Evolutionary conservation across 1,140 invertebrate genomes (phyloP).

Genomic region (Potamilus streckersoni): DNA sequence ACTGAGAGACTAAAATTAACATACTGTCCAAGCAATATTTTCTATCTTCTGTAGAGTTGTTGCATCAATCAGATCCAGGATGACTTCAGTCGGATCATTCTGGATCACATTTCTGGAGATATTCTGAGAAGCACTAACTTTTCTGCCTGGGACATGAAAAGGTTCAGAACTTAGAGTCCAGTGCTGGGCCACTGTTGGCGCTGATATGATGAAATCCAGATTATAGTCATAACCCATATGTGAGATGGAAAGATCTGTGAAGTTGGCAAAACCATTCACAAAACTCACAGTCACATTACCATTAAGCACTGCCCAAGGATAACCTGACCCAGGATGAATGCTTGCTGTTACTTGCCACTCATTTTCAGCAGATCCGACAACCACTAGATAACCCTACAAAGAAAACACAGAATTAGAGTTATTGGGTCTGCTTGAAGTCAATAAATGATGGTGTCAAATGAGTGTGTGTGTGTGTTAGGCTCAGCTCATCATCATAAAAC

Average conservation of each 20-base stretch:
- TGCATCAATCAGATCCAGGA: slow-evolving; percentile 37
- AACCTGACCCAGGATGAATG: slow-evolving; percentile 16
- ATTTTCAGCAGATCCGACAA: slow-evolving; percentile 15
- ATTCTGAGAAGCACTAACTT: slow-evolving; percentile 13
- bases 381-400: no score
- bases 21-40: slow-evolving; percentile 30
- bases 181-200: slow-evolving; percentile 40
- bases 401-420: no score
- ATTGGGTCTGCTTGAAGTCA: no score
- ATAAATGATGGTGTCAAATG: no score
- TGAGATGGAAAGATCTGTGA: slow-evolving; percentile 24
- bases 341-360: slow-evolving; percentile 28
- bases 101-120: slow-evolving; percentile 15
- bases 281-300: slow-evolving; percentile 13
- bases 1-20: no score
- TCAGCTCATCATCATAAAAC: no score
- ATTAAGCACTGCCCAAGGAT: slow-evolving; percentile 13
- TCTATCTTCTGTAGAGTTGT: slow-evolving; percentile 28
- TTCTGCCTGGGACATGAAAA: slow-evolving; percentile 26
- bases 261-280: slow-evolving; percentile 20
- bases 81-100: slow-evolving; percentile 19
- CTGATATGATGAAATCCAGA: slow-evolving; percentile 46
- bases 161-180: slow-evolving; percentile 28
- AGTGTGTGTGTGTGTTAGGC: no score
- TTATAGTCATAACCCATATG: slow-evolving; percentile 40